A percentile compares a stretch with the other conserved stretches of the same genome.
Evolutionary conservation across 2,113 vertebrate species (phyloP).

Genomic region (Jacana jacana): DNA sequence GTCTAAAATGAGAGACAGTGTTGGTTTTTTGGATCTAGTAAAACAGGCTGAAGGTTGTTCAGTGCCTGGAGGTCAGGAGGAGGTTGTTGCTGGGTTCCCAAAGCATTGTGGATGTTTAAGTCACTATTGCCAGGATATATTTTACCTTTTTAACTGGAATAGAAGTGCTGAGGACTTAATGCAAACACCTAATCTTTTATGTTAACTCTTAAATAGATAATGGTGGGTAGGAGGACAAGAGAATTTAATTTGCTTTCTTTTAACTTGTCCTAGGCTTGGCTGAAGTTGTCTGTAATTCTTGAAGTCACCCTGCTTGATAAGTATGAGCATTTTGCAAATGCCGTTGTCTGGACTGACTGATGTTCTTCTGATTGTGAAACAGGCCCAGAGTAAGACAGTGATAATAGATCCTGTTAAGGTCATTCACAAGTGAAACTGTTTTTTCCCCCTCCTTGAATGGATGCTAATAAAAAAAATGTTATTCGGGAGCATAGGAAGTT

Average conservation of each 20-base stretch:
- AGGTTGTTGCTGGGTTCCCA: not conserved
- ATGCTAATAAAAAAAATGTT: not conserved
- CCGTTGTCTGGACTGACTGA: not conserved
- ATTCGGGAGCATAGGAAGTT: not conserved
- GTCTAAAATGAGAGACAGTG: not conserved
- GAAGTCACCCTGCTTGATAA: no score
- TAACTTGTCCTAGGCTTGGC: not conserved
- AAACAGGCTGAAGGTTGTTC: not conserved
- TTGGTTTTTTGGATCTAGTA: not conserved
- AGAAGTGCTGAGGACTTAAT: not conserved
- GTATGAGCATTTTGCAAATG: not conserved
- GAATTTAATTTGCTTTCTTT: not conserved
- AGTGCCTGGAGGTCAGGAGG: not conserved
- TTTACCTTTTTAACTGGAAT: not conserved
- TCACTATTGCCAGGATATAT: not conserved
- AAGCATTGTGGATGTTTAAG: not conserved
- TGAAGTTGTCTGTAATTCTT: not conserved
- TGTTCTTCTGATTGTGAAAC: not conserved
- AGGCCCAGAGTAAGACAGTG: not conserved
- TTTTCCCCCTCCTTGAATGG: not conserved
- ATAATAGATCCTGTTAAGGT: not conserved
- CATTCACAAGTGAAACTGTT: not conserved
- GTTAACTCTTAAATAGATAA: not conserved
- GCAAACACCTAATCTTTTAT: not conserved
- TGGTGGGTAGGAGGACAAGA: not conserved